phyloP scores from a whole-genome alignment of 2,113 vertebrate genomes.

The Amphilophus citrinellus region DNA sequence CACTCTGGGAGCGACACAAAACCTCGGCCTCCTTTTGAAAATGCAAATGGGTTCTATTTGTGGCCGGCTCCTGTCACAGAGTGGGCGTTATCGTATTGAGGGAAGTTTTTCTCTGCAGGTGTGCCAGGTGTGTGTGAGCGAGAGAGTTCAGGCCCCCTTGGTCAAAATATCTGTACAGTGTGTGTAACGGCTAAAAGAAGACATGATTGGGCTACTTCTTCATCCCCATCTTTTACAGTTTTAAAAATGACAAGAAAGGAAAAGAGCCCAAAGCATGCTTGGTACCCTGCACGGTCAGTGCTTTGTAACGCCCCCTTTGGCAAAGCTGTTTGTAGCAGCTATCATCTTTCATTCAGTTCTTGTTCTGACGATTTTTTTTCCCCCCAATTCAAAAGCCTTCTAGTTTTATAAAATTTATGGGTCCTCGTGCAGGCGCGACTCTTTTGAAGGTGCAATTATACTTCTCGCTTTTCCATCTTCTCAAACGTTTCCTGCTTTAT shows the following conservation, averaged over 20 bases:
- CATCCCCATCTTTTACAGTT: too few relatives aligned
- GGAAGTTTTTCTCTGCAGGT: conserved; percentile 49
- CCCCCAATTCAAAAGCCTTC: too few relatives aligned
- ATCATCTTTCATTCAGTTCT: too few relatives aligned
- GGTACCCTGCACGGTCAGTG: too few relatives aligned
- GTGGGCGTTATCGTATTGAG: conserved; percentile 53
- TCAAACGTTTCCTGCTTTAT: not conserved
- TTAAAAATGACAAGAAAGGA: too few relatives aligned
- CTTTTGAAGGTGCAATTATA: not conserved
- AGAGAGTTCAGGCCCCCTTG: not conserved
- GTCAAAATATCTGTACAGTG: not conserved
- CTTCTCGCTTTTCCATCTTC: too few relatives aligned
- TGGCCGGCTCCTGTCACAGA: conserved; percentile 63
- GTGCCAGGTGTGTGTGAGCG: not conserved
- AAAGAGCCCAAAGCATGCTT: too few relatives aligned
- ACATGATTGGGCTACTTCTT: not conserved
- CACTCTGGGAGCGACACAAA: conserved; percentile 45
- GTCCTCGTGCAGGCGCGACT: too few relatives aligned
- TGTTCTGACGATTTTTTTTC: too few relatives aligned
- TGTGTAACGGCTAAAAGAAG: not conserved
- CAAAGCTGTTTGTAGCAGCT: too few relatives aligned
- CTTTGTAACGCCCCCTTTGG: too few relatives aligned
- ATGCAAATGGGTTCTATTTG: conserved; percentile 78
- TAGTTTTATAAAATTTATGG: too few relatives aligned
- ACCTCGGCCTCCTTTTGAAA: conserved; percentile 63